Conservation (phyloP, 1,140 invertebrate genomes). For the Leptinotarsa lineolata region DNA sequence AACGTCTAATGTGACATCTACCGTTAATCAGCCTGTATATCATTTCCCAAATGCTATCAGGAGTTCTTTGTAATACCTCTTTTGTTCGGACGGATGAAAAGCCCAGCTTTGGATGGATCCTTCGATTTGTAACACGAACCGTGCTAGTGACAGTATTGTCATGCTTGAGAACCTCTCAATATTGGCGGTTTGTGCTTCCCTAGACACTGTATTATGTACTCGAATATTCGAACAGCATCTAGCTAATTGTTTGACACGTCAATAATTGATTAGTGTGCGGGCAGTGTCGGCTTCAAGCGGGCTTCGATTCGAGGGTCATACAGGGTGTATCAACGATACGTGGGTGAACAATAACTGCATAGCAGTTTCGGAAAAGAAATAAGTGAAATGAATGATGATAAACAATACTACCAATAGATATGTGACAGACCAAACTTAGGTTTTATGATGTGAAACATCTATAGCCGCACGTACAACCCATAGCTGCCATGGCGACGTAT, state of each 20-base stretch:
- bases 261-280: conserved; percentile 15
- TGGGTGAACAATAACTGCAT: too few species aligned
- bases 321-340: too few species aligned
- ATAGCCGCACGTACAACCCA: too few species aligned
- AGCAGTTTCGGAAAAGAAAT: too few species aligned
- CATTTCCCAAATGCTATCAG: background rate
- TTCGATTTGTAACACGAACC: background rate
- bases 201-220: conserved; percentile 20
- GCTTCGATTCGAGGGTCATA: too few species aligned
- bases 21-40: background rate
- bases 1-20: too few species aligned
- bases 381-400: too few species aligned
- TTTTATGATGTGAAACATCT: too few species aligned
- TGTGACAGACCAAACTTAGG: too few species aligned
- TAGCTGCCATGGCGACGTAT: too few species aligned
- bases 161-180: conserved; percentile 24
- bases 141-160: conserved; percentile 10
- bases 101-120: background rate
- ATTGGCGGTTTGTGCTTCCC: conserved; percentile 24
- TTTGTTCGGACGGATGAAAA: background rate
- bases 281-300: background rate
- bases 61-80: background rate
- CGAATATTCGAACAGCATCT: conserved; percentile 13
- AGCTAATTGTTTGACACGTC: conserved; percentile 23
- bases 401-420: too few species aligned